A percentile compares a stretch with the other conserved stretches of the same genome.
phyloP scores from a whole-genome alignment of 2,113 vertebrate species.

The Aspidoscelis tigris region DNA sequence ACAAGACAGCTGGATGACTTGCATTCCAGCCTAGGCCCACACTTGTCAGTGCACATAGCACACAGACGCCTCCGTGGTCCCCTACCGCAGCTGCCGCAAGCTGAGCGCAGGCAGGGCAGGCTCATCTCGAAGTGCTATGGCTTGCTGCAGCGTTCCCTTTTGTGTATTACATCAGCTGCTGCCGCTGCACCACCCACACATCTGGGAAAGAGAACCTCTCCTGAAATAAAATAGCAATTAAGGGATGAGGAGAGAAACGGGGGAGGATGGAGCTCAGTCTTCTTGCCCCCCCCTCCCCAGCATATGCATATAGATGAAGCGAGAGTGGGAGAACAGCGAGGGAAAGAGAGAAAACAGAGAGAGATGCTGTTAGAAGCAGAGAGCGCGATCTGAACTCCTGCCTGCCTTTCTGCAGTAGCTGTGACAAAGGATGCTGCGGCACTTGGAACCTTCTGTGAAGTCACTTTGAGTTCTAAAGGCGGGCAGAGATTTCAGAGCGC shows the following conservation, averaged over 20 bases:
- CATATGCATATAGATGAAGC: neutral
- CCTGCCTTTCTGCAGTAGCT: neutral
- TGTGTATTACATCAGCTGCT: neutral
- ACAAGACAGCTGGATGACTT: conserved; percentile 49
- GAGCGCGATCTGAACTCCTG: neutral
- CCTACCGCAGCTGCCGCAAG: conserved; percentile 40
- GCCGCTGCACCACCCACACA: conserved; percentile 17
- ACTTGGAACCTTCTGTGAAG: neutral
- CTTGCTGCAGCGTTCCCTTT: conserved; percentile 1
- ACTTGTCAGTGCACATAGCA: conserved; percentile 54
- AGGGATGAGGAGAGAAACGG: conserved; percentile 32
- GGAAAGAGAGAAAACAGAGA: neutral
- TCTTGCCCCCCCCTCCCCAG: neutral
- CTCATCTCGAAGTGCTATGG: neutral
- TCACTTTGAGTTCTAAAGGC: neutral
- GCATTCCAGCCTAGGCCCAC: conserved; percentile 33
- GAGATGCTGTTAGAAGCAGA: neutral
- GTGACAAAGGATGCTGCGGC: neutral
- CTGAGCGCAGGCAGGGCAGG: conserved; percentile 32
- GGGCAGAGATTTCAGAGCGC: neutral
- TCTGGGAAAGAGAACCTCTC: conserved; percentile 20
- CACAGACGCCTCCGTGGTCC: conserved; percentile 12
- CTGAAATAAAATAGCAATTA: conserved; percentile 12
- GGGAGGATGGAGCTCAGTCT: neutral
- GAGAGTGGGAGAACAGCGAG: too few species aligned